These are phyloP conservation scores for Trachymyrmex septentrionalis DNA, from an alignment of 1,140 invertebrate species.

Conservation along the genomic window DNA sequence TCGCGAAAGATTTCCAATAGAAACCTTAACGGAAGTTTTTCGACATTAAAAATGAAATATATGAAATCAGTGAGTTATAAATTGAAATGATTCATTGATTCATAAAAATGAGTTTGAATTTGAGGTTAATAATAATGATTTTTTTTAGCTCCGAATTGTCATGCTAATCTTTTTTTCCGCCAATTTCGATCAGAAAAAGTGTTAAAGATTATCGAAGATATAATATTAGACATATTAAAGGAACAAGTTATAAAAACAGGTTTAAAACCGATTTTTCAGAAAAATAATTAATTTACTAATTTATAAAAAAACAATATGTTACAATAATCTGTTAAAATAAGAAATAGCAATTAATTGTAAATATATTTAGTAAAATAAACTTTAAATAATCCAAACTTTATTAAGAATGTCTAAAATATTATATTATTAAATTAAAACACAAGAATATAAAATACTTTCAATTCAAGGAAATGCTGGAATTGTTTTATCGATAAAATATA, in stretches of 20 bases:
- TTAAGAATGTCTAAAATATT: conserved; percentile 16
- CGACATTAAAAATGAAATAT: background rate
- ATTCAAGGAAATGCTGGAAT: background rate
- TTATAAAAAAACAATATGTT: background rate
- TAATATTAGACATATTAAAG: conserved; percentile 1
- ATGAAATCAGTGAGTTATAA: background rate
- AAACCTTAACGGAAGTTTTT: background rate
- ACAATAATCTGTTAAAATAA: conserved; percentile 8
- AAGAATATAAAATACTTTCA: background rate
- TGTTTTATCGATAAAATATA: too few relatives aligned
- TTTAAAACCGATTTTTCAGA: background rate
- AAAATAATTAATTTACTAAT: background rate
- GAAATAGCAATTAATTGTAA: conserved; percentile 16
- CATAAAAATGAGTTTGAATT: background rate
- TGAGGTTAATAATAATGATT: background rate
- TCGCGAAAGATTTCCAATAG: background rate
- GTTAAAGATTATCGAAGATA: background rate
- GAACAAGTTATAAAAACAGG: background rate
- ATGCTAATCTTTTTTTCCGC: background rate
- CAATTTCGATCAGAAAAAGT: background rate
- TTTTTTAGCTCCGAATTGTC: background rate
- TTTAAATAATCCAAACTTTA: conserved; percentile 5
- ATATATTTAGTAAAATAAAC: background rate
- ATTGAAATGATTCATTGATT: background rate
- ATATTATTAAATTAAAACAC: background rate